Conservation (phyloP, 2,888 invertebrate genomes). For the Andrena minutula region DNA sequence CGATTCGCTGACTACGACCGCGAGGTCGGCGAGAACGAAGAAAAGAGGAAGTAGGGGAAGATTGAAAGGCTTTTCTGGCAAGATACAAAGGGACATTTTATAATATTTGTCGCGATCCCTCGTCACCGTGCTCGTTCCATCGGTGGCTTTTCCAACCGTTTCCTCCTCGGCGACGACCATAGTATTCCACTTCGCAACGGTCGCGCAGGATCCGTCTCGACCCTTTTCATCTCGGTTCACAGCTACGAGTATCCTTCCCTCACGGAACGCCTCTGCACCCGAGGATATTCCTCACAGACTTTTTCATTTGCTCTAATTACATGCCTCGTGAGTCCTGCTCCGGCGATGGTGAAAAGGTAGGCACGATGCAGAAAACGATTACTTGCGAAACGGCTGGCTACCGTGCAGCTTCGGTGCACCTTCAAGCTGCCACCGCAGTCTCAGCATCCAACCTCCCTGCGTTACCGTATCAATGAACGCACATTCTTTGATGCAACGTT, state of each 20-base stretch:
- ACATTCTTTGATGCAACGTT: background rate
- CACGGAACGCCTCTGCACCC: constrained; percentile 15
- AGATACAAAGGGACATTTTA: constrained; percentile 61
- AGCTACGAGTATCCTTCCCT: constrained; percentile 43
- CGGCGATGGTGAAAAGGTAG: too few species aligned
- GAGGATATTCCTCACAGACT: constrained; percentile 54
- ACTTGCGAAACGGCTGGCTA: too few species aligned
- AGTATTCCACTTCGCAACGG: constrained; percentile 61
- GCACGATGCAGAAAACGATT: too few species aligned
- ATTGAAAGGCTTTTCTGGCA: constrained; percentile 42
- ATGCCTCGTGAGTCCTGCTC: constrained; percentile 41
- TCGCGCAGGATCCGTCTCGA: constrained; percentile 41
- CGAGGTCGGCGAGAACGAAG: background rate
- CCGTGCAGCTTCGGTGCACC: too few species aligned
- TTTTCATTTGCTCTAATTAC: constrained; percentile 71
- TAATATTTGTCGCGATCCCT: constrained; percentile 36
- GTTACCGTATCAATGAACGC: constrained; percentile 2
- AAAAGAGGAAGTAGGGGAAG: background rate
- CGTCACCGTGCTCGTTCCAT: constrained; percentile 25
- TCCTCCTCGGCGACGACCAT: constrained; percentile 32
- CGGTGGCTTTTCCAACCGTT: constrained; percentile 29
- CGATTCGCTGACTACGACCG: constrained; percentile 6
- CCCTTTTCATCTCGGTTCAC: constrained; percentile 47
- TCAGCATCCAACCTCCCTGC: background rate
- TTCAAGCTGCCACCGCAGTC: background rate